Evolutionary conservation across 1,140 invertebrate genomes (phyloP).

Genomic region (Zaprionus ornatus): DNA sequence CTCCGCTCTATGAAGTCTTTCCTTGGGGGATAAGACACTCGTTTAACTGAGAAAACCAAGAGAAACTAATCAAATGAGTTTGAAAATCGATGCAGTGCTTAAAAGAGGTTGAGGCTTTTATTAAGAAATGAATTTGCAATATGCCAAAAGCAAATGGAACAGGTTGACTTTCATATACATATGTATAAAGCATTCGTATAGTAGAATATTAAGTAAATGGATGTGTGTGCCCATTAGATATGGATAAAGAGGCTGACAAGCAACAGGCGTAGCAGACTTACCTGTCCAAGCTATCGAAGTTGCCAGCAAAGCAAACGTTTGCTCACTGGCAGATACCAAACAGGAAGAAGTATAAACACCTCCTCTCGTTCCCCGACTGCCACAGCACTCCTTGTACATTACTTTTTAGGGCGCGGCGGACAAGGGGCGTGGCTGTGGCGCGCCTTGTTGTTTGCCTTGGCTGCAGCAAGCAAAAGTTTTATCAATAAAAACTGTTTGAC

Average conservation of each 20-base stretch:
- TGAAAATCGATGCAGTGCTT: not conserved
- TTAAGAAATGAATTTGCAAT: not conserved
- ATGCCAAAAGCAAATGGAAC: not conserved
- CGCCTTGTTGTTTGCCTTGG: constrained; percentile 52
- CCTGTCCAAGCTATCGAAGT: not conserved
- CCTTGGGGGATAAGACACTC: no score
- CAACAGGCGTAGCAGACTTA: not conserved
- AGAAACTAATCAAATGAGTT: not conserved
- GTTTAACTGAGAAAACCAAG: no score
- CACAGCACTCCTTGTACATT: not conserved
- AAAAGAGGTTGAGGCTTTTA: not conserved
- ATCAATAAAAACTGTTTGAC: constrained; percentile 69
- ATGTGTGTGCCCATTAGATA: not conserved
- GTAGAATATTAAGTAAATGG: not conserved
- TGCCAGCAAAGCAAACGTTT: not conserved
- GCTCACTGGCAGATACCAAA: not conserved
- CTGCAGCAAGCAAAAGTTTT: constrained; percentile 61
- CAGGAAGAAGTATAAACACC: not conserved
- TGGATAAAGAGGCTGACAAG: not conserved
- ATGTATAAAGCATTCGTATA: not conserved
- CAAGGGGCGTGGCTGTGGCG: not conserved
- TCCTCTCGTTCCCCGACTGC: no score
- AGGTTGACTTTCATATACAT: not conserved
- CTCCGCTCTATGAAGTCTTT: not conserved
- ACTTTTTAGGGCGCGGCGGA: not conserved